Evolutionary conservation across 1,140 invertebrate species (phyloP).

Genomic region (Metopolophium dirhodum): DNA sequence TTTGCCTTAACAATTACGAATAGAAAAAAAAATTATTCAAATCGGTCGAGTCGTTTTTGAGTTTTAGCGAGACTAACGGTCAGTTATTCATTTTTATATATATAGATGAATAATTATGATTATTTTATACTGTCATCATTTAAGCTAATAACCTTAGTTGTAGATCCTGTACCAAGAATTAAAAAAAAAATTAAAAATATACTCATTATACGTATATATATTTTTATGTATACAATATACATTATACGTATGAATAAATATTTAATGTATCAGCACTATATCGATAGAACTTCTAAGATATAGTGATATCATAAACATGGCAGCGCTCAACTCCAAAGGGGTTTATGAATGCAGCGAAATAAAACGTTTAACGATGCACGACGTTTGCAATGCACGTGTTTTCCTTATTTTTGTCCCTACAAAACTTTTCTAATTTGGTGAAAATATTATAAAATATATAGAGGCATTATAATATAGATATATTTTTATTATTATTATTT

Average conservation of each 20-base stretch:
- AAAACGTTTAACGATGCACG: neutral
- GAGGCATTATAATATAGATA: neutral
- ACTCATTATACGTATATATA: too few relatives aligned
- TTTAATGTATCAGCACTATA: neutral
- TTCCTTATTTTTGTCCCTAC: neutral
- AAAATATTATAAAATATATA: conserved; percentile 12
- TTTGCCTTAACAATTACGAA: too few relatives aligned
- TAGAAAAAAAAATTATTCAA: too few relatives aligned
- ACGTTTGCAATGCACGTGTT: neutral
- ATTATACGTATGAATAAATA: neutral
- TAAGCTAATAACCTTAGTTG: too few relatives aligned
- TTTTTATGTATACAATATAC: neutral
- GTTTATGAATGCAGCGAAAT: neutral
- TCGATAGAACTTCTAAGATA: neutral
- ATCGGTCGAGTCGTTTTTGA: too few relatives aligned
- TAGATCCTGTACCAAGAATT: too few relatives aligned
- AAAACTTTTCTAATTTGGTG: conserved; percentile 39
- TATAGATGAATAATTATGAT: too few relatives aligned
- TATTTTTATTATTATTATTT: conserved; percentile 28
- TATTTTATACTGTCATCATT: too few relatives aligned
- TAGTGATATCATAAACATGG: neutral
- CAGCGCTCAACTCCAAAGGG: neutral
- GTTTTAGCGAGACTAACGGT: too few relatives aligned
- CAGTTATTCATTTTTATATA: too few relatives aligned
- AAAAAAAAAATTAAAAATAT: too few relatives aligned